Evolutionary conservation across 1,140 invertebrate species (phyloP).

Genomic region (Pachyrhynchus sulphureomaculatus): DNA sequence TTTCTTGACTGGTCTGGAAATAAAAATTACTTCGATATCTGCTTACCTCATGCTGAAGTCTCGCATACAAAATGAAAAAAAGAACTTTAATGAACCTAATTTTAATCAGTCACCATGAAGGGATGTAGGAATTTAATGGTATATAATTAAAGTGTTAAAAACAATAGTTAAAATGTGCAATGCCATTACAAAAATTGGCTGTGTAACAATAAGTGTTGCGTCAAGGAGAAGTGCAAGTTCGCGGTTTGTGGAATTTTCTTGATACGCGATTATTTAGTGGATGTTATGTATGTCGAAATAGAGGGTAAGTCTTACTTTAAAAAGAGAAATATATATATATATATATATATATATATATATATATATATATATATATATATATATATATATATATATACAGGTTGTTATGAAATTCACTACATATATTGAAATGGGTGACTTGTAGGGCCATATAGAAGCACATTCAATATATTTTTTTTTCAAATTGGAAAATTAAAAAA

Average conservation of each 20-base stretch:
- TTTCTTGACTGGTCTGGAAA: too few relatives aligned
- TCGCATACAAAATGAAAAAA: neutral
- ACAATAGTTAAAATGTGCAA: conserved; percentile 14
- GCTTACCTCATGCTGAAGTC: too few relatives aligned
- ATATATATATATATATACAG: too few relatives aligned
- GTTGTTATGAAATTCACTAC: too few relatives aligned
- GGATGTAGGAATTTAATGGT: conserved; percentile 6
- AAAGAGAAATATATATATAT: too few relatives aligned
- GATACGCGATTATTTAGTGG: neutral
- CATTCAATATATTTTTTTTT: too few relatives aligned
- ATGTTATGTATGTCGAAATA: conserved; percentile 26
- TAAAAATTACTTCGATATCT: too few relatives aligned
- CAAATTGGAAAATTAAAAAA: too few relatives aligned
- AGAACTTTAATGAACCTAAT: neutral
- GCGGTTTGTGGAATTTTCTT: neutral
- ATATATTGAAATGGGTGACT: too few relatives aligned
- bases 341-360: too few relatives aligned
- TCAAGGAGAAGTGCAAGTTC: neutral
- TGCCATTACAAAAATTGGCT: conserved; percentile 5
- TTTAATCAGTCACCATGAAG: neutral
- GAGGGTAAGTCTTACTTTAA: conserved; percentile 7
- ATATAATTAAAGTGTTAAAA: conserved; percentile 2
- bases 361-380: too few relatives aligned
- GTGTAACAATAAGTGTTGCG: neutral
- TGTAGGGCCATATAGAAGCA: too few relatives aligned